Conservation (phyloP, 2,797 vertebrate genomes). For the Ciconia nigra region DNA sequence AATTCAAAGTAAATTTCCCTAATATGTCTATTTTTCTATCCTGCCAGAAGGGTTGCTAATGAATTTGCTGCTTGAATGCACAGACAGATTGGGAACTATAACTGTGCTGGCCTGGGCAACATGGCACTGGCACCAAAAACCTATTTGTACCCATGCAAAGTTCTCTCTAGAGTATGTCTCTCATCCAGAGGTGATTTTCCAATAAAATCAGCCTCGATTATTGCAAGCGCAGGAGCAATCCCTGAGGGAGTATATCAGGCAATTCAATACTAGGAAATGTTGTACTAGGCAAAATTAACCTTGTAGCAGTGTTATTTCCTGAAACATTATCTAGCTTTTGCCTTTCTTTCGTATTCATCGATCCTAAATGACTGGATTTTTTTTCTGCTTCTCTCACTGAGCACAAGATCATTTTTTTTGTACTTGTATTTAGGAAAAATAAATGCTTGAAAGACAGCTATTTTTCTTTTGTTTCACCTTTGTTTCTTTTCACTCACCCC, state of each 20-base stretch:
- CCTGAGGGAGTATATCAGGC: conserved; percentile 67
- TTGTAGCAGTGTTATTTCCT: conserved; percentile 72
- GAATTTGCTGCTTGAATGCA: conserved; percentile 82
- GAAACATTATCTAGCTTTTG: conserved; percentile 64
- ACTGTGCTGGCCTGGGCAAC: conserved; percentile 64
- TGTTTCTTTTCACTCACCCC: not conserved
- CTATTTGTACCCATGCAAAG: conserved; percentile 70
- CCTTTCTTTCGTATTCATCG: conserved; percentile 63
- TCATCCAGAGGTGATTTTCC: conserved; percentile 77
- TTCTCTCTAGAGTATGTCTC: conserved; percentile 75
- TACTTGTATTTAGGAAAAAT: not conserved
- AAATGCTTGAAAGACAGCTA: not conserved
- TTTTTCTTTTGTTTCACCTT: not conserved
- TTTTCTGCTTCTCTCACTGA: not conserved
- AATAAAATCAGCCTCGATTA: conserved; percentile 78
- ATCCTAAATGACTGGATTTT: conserved; percentile 58
- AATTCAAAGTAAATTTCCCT: conserved; percentile 75
- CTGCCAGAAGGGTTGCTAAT: conserved; percentile 77
- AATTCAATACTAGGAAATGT: conserved; percentile 73
- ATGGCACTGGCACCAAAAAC: conserved; percentile 65
- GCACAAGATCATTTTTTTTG: conserved; percentile 5
- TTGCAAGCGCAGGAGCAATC: conserved; percentile 69
- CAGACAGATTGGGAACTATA: conserved; percentile 77
- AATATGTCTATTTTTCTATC: conserved; percentile 72
- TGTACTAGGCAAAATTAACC: conserved; percentile 76